These are phyloP conservation scores for Microctenopoma lineatum DNA, from an alignment of 2,797 vertebrate genomes.

Conservation along the genomic window DNA sequence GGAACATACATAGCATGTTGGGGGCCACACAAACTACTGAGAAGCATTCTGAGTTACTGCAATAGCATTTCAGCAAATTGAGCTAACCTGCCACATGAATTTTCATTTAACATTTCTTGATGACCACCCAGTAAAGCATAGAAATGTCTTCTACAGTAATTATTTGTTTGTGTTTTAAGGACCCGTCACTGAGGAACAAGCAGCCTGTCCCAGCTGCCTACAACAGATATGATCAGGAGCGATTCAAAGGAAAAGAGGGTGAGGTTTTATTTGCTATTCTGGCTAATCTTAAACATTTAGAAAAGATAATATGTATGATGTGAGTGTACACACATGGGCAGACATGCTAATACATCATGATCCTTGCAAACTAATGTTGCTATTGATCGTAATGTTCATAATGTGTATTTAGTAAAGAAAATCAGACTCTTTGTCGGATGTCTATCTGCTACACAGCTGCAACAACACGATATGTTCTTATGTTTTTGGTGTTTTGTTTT, in stretches of 20 bases:
- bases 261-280: conserved; percentile 58
- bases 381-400: too few species aligned
- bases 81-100: too few species aligned
- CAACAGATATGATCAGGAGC: conserved; percentile 98
- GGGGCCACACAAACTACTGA: too few species aligned
- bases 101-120: too few species aligned
- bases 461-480: too few species aligned
- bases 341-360: not conserved
- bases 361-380: too few species aligned
- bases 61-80: too few species aligned
- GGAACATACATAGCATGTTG: too few species aligned
- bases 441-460: not conserved
- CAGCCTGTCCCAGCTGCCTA: conserved; percentile 96
- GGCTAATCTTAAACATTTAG: not conserved
- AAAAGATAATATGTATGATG: too few species aligned
- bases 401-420: too few species aligned
- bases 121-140: not conserved
- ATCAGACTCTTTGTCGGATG: too few species aligned
- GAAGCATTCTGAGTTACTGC: too few species aligned
- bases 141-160: not conserved
- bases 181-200: conserved; percentile 93
- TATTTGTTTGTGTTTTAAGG: conserved; percentile 75
- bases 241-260: conserved; percentile 99
- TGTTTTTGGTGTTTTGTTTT: not conserved
- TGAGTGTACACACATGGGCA: not conserved